Evolutionary conservation across 2,797 vertebrate species (phyloP), one percentile per base, ranked within the genome.

Genomic region (Pipistrellus kuhlii): DNA sequence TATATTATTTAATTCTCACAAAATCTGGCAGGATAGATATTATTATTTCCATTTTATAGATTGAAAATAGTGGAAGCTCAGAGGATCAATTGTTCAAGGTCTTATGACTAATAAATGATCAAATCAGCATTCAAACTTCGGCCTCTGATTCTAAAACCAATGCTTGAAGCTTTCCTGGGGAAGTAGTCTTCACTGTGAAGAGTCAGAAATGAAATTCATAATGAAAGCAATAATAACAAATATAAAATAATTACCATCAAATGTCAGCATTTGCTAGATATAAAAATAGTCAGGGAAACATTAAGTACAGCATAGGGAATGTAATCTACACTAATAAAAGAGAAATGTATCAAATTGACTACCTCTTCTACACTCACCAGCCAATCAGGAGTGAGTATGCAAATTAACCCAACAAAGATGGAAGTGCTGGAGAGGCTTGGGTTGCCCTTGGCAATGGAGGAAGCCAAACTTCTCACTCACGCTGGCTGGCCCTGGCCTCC

Each of bases 71-170:
- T 23, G 8, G 21, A 85, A 87, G 15, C 14, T 82, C 41, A 77
- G 30, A 41, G 12, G 94, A 71, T 78, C 73, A 71, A 1, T 87
- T 85, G n/a, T 17, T 71, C 17, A 77, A 85, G 44, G 17, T 64
- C 25, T 91, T 77, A 53, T 57, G 46, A 69, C 46, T 90, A 82
- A 77, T 66, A 68, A 80, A 20, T 86, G 15, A 92, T 76, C 69
- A 86, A 90, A 80, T 93, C 72, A 62, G 27, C 38, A 18, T 85
- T 85, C n/a, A 92, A 21, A 92, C 32, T 86, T 75, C 62, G 48
- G 41, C 32, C 1, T 46, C 25, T 72, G 15, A 25, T 69, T 87
- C 64, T 83, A 69, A 91, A 80, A 64, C n/a, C 27, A 75, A 35
- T 8, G 35, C 6, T 92, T 92, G 14, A 51, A 78, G 46, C 44